These are phyloP conservation scores for Microctonus brassicae DNA, from an alignment of 2,888 invertebrate genomes.

Conservation along the genomic window DNA sequence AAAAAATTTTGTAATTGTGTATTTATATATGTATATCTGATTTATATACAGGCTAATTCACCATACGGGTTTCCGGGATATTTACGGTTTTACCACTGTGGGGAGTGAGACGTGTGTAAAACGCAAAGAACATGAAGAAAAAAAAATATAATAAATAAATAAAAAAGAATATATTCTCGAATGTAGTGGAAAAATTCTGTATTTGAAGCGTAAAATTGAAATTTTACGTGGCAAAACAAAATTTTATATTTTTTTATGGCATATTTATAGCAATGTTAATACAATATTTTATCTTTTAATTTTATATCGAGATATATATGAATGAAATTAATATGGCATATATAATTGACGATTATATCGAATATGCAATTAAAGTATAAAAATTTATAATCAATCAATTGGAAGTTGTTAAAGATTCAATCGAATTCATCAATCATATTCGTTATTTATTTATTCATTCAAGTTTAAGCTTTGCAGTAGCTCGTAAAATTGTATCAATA, in stretches of 20 bases:
- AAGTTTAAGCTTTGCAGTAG: background rate
- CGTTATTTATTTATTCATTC: background rate
- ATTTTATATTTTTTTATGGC: background rate
- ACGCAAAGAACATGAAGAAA: background rate
- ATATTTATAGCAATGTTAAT: background rate
- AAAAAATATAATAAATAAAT: background rate
- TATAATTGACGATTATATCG: background rate
- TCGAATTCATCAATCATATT: background rate
- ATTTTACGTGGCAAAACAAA: background rate
- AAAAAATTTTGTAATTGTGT: background rate
- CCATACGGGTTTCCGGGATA: constrained; percentile 22
- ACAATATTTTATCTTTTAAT: background rate
- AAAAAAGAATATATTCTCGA: background rate
- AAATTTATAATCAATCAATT: background rate
- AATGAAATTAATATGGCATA: background rate
- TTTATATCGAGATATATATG: too few species aligned
- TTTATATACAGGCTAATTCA: background rate
- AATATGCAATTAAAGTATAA: background rate
- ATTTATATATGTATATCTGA: background rate
- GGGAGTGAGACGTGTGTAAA: background rate
- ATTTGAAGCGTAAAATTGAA: constrained; percentile 1
- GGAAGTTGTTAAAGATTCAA: background rate
- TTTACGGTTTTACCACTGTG: constrained; percentile 12
- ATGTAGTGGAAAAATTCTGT: background rate
- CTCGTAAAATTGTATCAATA: constrained; percentile 25